Base-by-base conservation (phyloP, 2,797 vertebrate genomes). In the Notolabrus celidotus region DNA sequence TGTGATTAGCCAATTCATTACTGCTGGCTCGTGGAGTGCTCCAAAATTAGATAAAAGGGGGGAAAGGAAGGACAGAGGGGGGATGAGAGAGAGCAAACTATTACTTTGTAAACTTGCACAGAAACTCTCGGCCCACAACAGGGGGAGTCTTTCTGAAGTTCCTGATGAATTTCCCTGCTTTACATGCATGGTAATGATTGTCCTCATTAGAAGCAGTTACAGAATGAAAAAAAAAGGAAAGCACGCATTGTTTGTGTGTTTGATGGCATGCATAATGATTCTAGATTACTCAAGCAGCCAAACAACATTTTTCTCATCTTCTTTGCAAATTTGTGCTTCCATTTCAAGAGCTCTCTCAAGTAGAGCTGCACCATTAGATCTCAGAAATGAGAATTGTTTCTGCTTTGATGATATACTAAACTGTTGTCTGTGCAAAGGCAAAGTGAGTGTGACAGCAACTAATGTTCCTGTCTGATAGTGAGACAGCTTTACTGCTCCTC, bases 1-100 rank as follows among this genome's bases (percentile, higher is more conserved):
- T 91, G 89, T 92, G 92, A 94, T 94, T 92, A 93, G 92, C 90
- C 93, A 93, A 92, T 94, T 94, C 93, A 95, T 94, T 95, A 94
- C 84, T 75, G 93, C 83, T 82, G 90, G 86, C 81, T 91, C 76
- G 82, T 61, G 83, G 87, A 94, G 90, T 90, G 86, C 76, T 74
- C 85, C 83, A 86, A 90, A 93, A 93, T 93, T 89, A 93, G 92
- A 93, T 92, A 92, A 92, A 92, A 86, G 67, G 71, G 66, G 62
- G 60, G 47, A 66, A 17, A 50, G 70, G 77, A 83, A 82, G 87
- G 87, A 81, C 78, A 69, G 62, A 70, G 47, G 34, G 55, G 39
- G 25, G 25, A 51, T 29, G 27, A 27, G 76, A 9, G 22, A 58
- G 70, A 52, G 70, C 46, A 59, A 74, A 71, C 54, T 78, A 52